Conservation (phyloP, 2,797 vertebrate genomes). For the Crocodylus rhombifer region DNA sequence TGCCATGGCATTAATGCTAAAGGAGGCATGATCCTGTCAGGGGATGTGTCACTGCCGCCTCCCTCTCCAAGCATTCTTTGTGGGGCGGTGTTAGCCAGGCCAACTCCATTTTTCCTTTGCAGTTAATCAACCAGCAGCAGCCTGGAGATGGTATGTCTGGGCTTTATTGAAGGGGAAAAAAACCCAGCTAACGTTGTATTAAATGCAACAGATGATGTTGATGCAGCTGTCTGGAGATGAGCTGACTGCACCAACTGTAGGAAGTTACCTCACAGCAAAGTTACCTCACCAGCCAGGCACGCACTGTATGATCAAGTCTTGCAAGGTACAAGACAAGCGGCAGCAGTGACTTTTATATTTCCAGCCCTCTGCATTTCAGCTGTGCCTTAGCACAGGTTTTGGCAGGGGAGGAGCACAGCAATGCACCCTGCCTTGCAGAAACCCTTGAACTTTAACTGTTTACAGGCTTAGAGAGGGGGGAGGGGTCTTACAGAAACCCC, state of each 20-base stretch:
- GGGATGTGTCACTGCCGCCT: neutral
- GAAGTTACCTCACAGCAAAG: neutral
- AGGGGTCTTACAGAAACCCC: neutral
- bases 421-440: neutral
- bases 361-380: neutral
- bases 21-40: conserved; percentile 5
- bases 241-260: neutral
- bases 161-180: neutral
- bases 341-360: neutral
- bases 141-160: conserved; percentile 2
- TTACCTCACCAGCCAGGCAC: neutral
- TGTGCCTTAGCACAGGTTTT: neutral
- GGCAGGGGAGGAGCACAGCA: neutral
- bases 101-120: conserved; percentile 3
- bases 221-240: neutral
- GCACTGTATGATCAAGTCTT: neutral
- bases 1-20: neutral
- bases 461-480: neutral
- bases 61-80: neutral
- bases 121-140: conserved; percentile 38
- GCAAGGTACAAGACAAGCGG: neutral
- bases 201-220: neutral
- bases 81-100: conserved; percentile 33
- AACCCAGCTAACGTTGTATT: neutral
- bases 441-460: neutral